A percentile compares a stretch with the other conserved stretches of the same genome.
phyloP scores from a whole-genome alignment of 2,113 vertebrate species.

The Lagopus leucura region DNA sequence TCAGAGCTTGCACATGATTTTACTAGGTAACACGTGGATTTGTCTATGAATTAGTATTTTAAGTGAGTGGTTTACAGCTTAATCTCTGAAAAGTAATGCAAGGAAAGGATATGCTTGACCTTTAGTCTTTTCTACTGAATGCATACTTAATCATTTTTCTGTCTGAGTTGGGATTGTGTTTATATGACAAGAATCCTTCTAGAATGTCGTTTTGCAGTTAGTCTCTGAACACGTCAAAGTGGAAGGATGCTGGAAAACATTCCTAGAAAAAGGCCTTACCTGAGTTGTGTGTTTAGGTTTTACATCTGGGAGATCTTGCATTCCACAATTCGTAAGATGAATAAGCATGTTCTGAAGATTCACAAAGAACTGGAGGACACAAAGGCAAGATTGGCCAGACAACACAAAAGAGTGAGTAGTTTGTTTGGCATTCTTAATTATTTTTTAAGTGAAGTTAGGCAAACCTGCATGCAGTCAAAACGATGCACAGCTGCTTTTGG shows the following conservation, averaged over 20 bases:
- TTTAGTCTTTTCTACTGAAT: background rate
- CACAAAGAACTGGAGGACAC: slow-evolving; percentile 95
- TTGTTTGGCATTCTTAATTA: background rate
- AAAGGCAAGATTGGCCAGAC: slow-evolving; percentile 94
- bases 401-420: slow-evolving; percentile 85
- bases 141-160: accelerated
- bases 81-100: background rate
- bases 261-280: background rate
- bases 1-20: slow-evolving; percentile 95
- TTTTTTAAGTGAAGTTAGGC: background rate
- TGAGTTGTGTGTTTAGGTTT: slow-evolving; percentile 74
- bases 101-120: background rate
- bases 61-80: background rate
- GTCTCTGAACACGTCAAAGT: background rate
- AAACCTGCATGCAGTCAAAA: background rate
- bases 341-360: slow-evolving; percentile 98
- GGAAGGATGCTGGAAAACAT: background rate
- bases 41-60: background rate
- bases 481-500: background rate
- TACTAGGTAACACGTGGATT: slow-evolving; percentile 83
- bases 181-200: background rate
- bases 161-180: background rate
- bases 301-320: slow-evolving; percentile 98
- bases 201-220: background rate
- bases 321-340: slow-evolving; percentile 98